Evolutionary conservation across 1,140 invertebrate species (phyloP).

Genomic region (Pogonomyrmex californicus): DNA sequence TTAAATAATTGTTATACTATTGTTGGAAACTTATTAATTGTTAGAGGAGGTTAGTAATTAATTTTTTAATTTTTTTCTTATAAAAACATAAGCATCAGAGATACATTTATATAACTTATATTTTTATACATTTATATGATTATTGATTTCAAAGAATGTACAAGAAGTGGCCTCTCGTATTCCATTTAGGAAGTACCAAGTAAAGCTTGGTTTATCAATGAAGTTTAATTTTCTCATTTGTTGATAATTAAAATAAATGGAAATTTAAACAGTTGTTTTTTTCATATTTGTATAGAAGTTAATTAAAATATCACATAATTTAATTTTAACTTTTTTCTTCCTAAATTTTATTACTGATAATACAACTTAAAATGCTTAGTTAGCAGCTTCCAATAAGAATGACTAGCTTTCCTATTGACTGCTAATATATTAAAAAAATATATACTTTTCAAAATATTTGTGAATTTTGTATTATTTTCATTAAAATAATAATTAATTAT

Average conservation of each 20-base stretch:
- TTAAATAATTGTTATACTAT: not conserved
- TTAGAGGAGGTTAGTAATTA: constrained; percentile 70
- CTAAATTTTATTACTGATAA: not conserved
- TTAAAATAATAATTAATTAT: not conserved
- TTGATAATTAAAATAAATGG: constrained; percentile 21
- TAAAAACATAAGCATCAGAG: too few species aligned
- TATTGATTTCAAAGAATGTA: constrained; percentile 71
- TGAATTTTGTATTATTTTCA: not conserved
- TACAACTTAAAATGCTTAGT: not conserved
- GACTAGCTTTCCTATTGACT: constrained; percentile 9
- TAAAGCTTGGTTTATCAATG: constrained; percentile 42
- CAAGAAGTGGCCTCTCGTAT: constrained; percentile 67
- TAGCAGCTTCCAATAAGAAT: constrained; percentile 27
- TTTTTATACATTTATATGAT: too few species aligned
- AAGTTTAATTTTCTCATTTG: not conserved
- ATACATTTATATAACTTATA: too few species aligned
- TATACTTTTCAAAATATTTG: not conserved
- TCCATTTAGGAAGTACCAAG: constrained; percentile 74
- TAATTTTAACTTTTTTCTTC: not conserved
- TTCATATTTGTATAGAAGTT: not conserved
- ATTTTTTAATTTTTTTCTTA: too few species aligned
- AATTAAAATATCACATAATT: not conserved
- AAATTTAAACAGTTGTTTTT: not conserved
- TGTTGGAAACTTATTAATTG: not conserved
- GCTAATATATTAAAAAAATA: not conserved